Evolutionary conservation across 2,888 invertebrate species (phyloP).

Genomic region (Nomada fucata): DNA sequence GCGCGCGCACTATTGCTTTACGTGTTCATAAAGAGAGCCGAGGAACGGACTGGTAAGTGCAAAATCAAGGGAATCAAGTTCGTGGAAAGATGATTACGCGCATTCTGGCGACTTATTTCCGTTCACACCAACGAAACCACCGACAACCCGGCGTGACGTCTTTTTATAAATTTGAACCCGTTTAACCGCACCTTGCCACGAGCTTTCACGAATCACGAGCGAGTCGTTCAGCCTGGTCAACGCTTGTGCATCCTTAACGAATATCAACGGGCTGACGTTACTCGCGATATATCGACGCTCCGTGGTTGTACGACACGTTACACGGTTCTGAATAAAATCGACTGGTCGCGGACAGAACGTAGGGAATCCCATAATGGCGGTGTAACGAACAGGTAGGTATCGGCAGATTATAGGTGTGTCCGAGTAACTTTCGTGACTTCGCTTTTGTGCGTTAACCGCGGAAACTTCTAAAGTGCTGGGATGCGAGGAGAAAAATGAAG

Average conservation of each 20-base stretch:
- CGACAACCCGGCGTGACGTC: constrained; percentile 6
- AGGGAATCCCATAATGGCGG: neutral
- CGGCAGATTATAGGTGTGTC: constrained; percentile 24
- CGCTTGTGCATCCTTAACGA: constrained; percentile 23
- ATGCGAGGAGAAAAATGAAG: neutral
- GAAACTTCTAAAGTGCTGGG: constrained; percentile 27
- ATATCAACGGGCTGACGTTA: constrained; percentile 2
- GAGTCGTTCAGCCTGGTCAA: constrained; percentile 9
- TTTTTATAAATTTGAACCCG: constrained; percentile 35
- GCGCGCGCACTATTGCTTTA: constrained; percentile 72
- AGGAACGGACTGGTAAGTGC: constrained; percentile 30
- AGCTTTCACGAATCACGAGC: constrained; percentile 14
- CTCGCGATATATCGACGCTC: constrained; percentile 15
- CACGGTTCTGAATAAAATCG: constrained; percentile 1
- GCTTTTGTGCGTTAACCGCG: constrained; percentile 47
- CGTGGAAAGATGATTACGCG: constrained; percentile 21
- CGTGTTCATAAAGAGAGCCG: constrained; percentile 63
- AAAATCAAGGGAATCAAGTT: constrained; percentile 9
- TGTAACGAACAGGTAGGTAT: constrained; percentile 54
- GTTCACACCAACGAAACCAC: neutral
- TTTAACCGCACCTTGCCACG: constrained; percentile 13
- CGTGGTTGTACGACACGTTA: neutral
- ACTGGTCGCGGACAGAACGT: constrained; percentile 2
- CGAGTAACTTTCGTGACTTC: constrained; percentile 29
- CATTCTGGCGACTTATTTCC: constrained; percentile 5